phyloP scores from a whole-genome alignment of 2,888 invertebrate species.

The Leptinotarsa tumamoca region DNA sequence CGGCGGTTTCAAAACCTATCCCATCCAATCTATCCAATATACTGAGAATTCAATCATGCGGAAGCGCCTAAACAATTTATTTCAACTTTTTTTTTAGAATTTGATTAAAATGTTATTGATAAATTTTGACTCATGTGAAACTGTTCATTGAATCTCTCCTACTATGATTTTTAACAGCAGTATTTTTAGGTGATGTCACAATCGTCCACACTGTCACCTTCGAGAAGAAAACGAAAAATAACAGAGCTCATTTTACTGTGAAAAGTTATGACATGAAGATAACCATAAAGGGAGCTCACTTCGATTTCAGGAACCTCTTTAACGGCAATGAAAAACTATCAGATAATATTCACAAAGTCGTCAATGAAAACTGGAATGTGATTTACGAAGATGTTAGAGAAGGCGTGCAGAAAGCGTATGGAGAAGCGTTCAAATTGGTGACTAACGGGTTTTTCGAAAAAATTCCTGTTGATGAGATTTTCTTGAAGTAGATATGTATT shows the following conservation, averaged over 20 bases:
- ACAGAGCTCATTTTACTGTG: constrained; percentile 28
- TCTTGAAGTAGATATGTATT: constrained; percentile 8
- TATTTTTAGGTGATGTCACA: constrained; percentile 26
- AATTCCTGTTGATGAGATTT: constrained; percentile 37
- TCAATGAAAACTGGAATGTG: constrained; percentile 52
- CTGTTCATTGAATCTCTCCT: no score
- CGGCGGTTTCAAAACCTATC: no score
- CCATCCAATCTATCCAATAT: no score
- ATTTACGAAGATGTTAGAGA: constrained; percentile 47
- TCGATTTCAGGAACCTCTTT: constrained; percentile 50
- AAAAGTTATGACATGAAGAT: constrained; percentile 33
- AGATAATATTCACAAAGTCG: constrained; percentile 45
- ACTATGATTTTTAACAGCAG: no score
- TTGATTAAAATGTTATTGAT: no score
- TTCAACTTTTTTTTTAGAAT: no score
- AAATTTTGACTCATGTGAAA: no score
- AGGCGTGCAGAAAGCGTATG: constrained; percentile 45
- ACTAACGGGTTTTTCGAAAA: constrained; percentile 38
- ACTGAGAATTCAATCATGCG: no score
- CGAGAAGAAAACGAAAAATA: constrained; percentile 37
- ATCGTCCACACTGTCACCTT: constrained; percentile 33
- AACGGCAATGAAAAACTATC: constrained; percentile 50
- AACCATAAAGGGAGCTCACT: constrained; percentile 30
- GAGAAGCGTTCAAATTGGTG: constrained; percentile 29
- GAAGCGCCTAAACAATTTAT: no score